Percentiles rank a stretch among this genome's conserved stretches.
Evolutionary conservation across 2,888 invertebrate genomes (phyloP).

Genomic region (Corythucha ciliata): DNA sequence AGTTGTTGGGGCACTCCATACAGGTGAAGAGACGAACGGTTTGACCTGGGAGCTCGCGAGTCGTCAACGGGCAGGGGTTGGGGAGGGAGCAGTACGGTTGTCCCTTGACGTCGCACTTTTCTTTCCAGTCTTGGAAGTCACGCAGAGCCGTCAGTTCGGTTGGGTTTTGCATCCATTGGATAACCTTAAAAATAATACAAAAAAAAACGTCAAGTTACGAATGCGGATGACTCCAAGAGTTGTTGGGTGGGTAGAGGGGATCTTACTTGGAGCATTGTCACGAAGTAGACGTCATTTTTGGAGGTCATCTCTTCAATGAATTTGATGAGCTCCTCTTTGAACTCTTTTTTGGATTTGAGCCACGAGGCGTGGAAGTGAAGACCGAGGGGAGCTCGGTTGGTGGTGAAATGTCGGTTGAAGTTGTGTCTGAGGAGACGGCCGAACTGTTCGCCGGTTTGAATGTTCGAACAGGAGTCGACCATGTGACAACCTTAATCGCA

Average conservation of each 20-base stretch:
- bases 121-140: slow-evolving; percentile 93
- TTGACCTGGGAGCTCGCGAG: slow-evolving; percentile 83
- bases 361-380: slow-evolving; percentile 91
- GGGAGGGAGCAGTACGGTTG: slow-evolving; percentile 87
- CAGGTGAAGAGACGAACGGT: slow-evolving; percentile 86
- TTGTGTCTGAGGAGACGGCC: slow-evolving; percentile 82
- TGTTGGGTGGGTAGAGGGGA: neutral
- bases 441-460: slow-evolving; percentile 84
- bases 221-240: neutral
- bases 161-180: slow-evolving; percentile 94
- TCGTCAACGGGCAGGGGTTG: slow-evolving; percentile 80
- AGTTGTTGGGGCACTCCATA: slow-evolving; percentile 92
- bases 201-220: too few species aligned
- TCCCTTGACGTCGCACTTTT: slow-evolving; percentile 88
- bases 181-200: slow-evolving; percentile 51
- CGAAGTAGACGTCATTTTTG: slow-evolving; percentile 85
- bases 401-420: slow-evolving; percentile 86
- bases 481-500: slow-evolving; percentile 50
- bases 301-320: slow-evolving; percentile 88
- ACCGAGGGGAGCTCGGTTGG: slow-evolving; percentile 86
- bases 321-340: slow-evolving; percentile 79
- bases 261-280: slow-evolving; percentile 64
- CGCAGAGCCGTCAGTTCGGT: slow-evolving; percentile 75
- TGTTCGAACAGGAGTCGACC: slow-evolving; percentile 89
- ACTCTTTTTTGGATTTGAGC: slow-evolving; percentile 89